phyloP scores from a whole-genome alignment of 2,888 invertebrate genomes.

The Lottia scabra region DNA sequence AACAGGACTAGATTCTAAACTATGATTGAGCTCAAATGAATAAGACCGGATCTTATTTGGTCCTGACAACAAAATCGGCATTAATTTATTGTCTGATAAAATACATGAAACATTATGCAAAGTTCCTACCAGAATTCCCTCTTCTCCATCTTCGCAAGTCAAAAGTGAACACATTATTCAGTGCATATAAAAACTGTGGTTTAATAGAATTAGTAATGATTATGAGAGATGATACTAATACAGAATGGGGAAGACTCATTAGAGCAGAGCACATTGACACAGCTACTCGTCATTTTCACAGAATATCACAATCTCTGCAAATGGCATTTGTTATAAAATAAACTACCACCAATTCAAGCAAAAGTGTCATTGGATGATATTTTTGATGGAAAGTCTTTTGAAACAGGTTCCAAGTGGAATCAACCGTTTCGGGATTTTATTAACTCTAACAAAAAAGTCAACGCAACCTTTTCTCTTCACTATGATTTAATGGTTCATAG shows the following conservation, averaged over 20 bases:
- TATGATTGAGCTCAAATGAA: background rate
- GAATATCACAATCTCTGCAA: conserved; percentile 3
- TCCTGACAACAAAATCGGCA: conserved; percentile 9
- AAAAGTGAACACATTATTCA: background rate
- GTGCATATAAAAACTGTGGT: conserved; percentile 9
- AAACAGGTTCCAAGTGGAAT: background rate
- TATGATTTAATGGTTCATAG: conserved; percentile 19
- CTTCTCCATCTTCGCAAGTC: conserved; percentile 10
- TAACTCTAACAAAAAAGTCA: background rate
- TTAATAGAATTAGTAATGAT: background rate
- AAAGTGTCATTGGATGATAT: background rate
- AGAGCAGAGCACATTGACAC: conserved; percentile 1
- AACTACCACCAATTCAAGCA: background rate
- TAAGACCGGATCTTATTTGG: background rate
- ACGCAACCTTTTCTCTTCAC: conserved; percentile 4
- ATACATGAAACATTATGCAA: background rate
- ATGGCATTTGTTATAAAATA: conserved; percentile 2
- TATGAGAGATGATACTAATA: background rate
- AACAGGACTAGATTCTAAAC: background rate
- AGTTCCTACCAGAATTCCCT: conserved; percentile 7
- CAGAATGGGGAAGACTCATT: background rate
- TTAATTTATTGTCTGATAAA: conserved; percentile 2
- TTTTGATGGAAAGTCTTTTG: background rate
- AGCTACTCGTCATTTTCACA: background rate
- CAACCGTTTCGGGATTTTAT: background rate